Evolutionary conservation across 1,140 invertebrate species (phyloP), one percentile per base, ranked within the genome.

Genomic region (Rhyzopertha dominica): DNA sequence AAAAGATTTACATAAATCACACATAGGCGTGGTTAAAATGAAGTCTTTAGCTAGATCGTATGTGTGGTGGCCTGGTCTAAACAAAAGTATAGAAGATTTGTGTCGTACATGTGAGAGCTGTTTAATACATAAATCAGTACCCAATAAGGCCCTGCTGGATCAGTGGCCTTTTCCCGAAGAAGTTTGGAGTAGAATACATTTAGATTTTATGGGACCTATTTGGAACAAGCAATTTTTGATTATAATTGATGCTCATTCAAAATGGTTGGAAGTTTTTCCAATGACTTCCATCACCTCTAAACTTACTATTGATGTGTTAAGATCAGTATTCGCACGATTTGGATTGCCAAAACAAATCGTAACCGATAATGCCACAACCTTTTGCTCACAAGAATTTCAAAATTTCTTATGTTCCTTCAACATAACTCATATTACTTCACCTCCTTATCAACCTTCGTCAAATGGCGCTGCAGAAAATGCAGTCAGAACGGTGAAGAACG

Each of bases 401-500:
- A 10, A 34, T 3, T 69, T 55, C 58, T 56, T 54, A 34, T 26
- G 30, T 28, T 46, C 44, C 20, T 61, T 65, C 49, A 39, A 41
- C 17, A 63, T 68, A 7, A 49, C 49, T 37, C 61, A 65, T 37
- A 51, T 43, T 7, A 55, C 57, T 17, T 52, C 60, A 5, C 46
- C 65, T 10, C 63, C 65, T 8, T 64, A 65, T 32, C 47, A 58
- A 35, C 62, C 65, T 0, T 51, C 58, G 22, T 59, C 59, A 19
- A 70, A 69, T 43, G 66, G 68, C 0, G 59, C 49, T 2, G 65
- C 63, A 5, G 66, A 68, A 51, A 63, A 70, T 35, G 51, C 61
- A 1, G 68, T 71, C 1, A 61, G 63, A 56, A 62, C 46, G 1
- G 50, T 70, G 22, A 70, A 70, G 48, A 61, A 57, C 38, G 49